Conservation (phyloP, 1,140 invertebrate species). For the Trichoplusia ni region DNA sequence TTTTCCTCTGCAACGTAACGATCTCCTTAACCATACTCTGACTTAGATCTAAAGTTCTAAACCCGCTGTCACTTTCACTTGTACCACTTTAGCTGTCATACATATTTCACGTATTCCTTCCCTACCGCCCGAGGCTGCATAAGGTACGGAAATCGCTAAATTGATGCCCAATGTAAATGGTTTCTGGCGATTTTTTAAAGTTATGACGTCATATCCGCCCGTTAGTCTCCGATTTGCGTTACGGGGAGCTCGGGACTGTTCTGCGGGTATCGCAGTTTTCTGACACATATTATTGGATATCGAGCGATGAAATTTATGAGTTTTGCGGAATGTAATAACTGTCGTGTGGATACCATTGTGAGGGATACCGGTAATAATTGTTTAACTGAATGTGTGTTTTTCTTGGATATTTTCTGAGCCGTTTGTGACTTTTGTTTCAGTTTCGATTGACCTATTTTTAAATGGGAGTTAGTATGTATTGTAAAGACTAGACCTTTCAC, state of each 20-base stretch:
- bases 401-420: no score
- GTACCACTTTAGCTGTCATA: neutral
- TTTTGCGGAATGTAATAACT: neutral
- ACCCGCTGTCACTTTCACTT: conserved; percentile 15
- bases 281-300: neutral
- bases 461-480: no score
- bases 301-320: neutral
- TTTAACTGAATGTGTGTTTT: no score
- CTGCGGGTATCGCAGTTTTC: neutral
- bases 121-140: conserved; percentile 10
- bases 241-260: conserved; percentile 4
- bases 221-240: conserved; percentile 22
- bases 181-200: conserved; percentile 32
- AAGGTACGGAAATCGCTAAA: conserved; percentile 30
- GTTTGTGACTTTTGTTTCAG: no score
- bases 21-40: neutral
- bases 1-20: neutral
- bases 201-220: conserved; percentile 25
- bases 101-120: conserved; percentile 31
- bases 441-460: no score
- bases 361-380: no score
- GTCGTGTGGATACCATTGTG: neutral
- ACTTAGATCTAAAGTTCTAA: neutral
- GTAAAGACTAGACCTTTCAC: no score
- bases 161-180: conserved; percentile 34